These are phyloP conservation scores for Keiferia lycopersicella DNA, from an alignment of 2,888 invertebrate species.

Conservation along the genomic window DNA sequence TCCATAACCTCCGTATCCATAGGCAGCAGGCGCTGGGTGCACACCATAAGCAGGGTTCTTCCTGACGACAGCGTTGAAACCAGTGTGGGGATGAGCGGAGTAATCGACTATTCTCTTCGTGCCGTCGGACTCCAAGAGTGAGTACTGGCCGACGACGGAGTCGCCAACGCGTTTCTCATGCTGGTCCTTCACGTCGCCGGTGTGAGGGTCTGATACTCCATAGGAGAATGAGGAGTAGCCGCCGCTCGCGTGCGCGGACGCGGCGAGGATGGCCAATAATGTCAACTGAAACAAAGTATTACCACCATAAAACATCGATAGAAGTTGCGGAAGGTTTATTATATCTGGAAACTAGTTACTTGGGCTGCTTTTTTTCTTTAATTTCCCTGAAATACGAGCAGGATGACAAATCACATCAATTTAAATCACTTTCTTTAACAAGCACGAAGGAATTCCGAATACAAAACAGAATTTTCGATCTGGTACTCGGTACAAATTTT, in stretches of 20 bases:
- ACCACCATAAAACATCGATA: background rate
- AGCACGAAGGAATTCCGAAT: too few species aligned
- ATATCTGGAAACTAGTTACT: too few species aligned
- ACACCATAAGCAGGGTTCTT: slow-evolving; percentile 52
- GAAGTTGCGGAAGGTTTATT: background rate
- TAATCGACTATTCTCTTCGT: slow-evolving; percentile 75
- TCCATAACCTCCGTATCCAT: slow-evolving; percentile 30
- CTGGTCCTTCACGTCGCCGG: slow-evolving; percentile 77
- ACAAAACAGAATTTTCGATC: too few species aligned
- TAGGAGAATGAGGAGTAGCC: slow-evolving; percentile 71
- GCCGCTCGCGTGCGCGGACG: slow-evolving; percentile 50
- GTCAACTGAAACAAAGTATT: slow-evolving; percentile 45
- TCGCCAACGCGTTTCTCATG: slow-evolving; percentile 73
- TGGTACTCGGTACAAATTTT: background rate
- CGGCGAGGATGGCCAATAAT: slow-evolving; percentile 52
- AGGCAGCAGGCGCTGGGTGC: slow-evolving; percentile 43
- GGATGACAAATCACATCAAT: too few species aligned
- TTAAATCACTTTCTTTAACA: too few species aligned
- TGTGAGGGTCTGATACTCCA: slow-evolving; percentile 74
- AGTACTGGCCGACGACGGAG: slow-evolving; percentile 74
- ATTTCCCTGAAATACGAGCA: too few species aligned
- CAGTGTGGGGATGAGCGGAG: slow-evolving; percentile 68
- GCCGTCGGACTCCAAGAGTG: slow-evolving; percentile 73
- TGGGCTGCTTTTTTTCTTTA: too few species aligned
- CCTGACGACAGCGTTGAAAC: slow-evolving; percentile 76